phyloP scores from a whole-genome alignment of 2,888 invertebrate genomes.

The Zeuzera pyrina region DNA sequence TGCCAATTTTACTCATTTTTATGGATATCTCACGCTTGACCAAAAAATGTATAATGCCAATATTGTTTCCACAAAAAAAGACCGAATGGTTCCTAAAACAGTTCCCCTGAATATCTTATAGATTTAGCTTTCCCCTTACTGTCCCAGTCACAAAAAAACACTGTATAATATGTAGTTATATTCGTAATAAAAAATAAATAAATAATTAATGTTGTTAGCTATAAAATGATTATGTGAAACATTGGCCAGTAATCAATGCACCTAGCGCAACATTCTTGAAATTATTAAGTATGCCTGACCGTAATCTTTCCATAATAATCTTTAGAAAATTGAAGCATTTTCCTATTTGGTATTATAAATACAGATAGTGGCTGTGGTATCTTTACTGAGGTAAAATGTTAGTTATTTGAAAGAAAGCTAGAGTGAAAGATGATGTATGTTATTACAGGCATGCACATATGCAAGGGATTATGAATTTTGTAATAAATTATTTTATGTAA shows the following conservation, averaged over 20 bases:
- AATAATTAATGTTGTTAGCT: not conserved
- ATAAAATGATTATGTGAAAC: not conserved
- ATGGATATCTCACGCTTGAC: too few relatives aligned
- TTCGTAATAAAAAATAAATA: not conserved
- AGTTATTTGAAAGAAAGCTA: constrained; percentile 38
- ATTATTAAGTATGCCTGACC: constrained; percentile 57
- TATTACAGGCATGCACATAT: constrained; percentile 70
- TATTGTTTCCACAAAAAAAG: too few relatives aligned
- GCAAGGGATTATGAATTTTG: constrained; percentile 71
- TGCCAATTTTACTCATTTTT: too few relatives aligned
- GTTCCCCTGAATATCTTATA: too few relatives aligned
- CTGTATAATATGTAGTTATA: too few relatives aligned
- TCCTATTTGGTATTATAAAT: constrained; percentile 73
- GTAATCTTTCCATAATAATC: constrained; percentile 59
- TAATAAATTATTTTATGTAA: constrained; percentile 65
- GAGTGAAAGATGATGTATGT: constrained; percentile 60
- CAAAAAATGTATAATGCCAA: too few relatives aligned
- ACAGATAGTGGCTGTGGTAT: constrained; percentile 74
- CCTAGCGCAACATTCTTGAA: constrained; percentile 50
- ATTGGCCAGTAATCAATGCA: constrained; percentile 42
- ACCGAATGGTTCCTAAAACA: too few relatives aligned
- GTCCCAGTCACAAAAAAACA: too few relatives aligned
- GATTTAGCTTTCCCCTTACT: too few relatives aligned
- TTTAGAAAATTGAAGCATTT: constrained; percentile 61
- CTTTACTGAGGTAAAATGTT: constrained; percentile 62